phyloP scores from a whole-genome alignment of 1,140 invertebrate genomes.

The Drosophila mojavensis region DNA sequence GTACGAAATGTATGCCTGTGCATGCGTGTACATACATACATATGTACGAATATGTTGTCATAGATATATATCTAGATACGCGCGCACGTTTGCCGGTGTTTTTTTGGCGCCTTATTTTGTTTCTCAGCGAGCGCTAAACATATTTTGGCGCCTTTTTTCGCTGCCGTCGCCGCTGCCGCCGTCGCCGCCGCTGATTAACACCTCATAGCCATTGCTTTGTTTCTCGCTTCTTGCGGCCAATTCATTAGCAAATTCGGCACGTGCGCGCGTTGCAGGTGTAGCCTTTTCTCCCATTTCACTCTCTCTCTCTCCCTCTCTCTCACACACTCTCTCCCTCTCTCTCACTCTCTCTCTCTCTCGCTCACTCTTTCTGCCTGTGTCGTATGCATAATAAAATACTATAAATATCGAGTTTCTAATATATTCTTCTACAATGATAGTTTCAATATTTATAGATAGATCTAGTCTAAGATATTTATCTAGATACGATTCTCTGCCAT shows the following conservation, averaged over 20 bases:
- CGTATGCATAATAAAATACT: no score
- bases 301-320: background rate
- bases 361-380: background rate
- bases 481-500: slow-evolving; percentile 47
- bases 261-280: slow-evolving; percentile 45
- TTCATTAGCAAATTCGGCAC: slow-evolving; percentile 71
- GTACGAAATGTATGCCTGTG: background rate
- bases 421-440: background rate
- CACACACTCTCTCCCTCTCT: no score
- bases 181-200: slow-evolving; percentile 66
- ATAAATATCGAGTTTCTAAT: no score
- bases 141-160: slow-evolving; percentile 63
- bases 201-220: slow-evolving; percentile 57
- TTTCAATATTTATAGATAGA: background rate
- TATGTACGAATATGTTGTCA: slow-evolving; percentile 15
- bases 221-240: slow-evolving; percentile 14
- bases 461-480: slow-evolving; percentile 55
- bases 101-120: slow-evolving; percentile 50
- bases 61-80: slow-evolving; percentile 76
- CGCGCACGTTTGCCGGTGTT: slow-evolving; percentile 45
- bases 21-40: background rate
- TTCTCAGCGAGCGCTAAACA: slow-evolving; percentile 21
- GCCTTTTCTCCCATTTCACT: background rate
- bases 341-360: background rate
- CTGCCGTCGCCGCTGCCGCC: no score